Conservation (phyloP, 2,888 invertebrate genomes). For the Patella ulyssiponensis region DNA sequence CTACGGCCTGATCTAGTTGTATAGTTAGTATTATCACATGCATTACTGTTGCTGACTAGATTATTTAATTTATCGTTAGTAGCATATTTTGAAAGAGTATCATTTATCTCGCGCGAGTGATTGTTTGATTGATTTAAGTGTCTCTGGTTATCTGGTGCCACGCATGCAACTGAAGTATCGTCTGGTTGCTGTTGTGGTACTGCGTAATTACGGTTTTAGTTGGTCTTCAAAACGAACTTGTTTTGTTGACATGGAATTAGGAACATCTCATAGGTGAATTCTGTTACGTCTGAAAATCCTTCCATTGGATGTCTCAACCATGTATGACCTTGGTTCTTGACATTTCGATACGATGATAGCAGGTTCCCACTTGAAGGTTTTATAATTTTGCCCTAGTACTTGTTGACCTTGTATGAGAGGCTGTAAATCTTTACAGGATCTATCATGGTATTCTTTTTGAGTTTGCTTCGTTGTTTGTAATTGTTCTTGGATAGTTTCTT, state of each 20-base stretch:
- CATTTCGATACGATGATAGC: not conserved
- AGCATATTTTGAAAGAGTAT: too few relatives aligned
- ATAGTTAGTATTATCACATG: not conserved
- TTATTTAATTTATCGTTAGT: too few relatives aligned
- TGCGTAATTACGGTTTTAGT: not conserved
- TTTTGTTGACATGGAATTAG: not conserved
- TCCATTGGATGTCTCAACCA: constrained; percentile 1
- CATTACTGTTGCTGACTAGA: too few relatives aligned
- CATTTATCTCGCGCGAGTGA: too few relatives aligned
- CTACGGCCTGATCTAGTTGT: not conserved
- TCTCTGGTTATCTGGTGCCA: too few relatives aligned
- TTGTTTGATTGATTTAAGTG: too few relatives aligned
- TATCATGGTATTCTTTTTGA: not conserved
- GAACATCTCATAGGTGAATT: not conserved
- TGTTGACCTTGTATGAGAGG: not conserved
- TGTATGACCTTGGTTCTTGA: constrained; percentile 12
- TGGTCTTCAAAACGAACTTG: not conserved
- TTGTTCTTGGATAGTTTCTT: not conserved
- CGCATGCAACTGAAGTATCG: too few relatives aligned
- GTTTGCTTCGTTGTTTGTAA: not conserved
- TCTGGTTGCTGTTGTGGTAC: not conserved
- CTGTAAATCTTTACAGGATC: not conserved
- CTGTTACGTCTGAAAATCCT: not conserved
- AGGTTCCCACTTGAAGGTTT: constrained; percentile 2
- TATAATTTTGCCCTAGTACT: constrained; percentile 5